A percentile compares a stretch with the other conserved stretches of the same genome.
phyloP scores from a whole-genome alignment of 2,113 vertebrate genomes.

The Hemicordylus capensis region DNA sequence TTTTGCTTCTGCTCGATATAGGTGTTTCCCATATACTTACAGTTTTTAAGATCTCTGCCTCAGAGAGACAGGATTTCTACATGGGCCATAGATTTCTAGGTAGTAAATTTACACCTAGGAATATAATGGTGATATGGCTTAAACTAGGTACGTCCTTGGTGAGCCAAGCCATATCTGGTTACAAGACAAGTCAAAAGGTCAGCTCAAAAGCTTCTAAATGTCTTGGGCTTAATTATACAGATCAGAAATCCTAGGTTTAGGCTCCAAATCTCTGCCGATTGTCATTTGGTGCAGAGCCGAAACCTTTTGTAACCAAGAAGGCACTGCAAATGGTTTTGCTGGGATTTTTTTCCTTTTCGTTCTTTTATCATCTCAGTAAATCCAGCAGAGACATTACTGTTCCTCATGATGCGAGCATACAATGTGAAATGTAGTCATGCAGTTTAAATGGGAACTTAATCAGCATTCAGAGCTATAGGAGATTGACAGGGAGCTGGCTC shows the following conservation, averaged over 20 bases:
- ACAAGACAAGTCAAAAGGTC: neutral
- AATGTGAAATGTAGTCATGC: conserved; percentile 62
- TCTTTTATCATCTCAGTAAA: conserved; percentile 33
- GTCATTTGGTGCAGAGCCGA: neutral
- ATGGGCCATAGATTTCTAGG: neutral
- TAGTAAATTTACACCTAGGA: neutral
- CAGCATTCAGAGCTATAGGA: conserved; percentile 59
- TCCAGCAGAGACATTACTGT: conserved; percentile 37
- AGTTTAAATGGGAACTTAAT: conserved; percentile 65
- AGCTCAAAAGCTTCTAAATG: neutral
- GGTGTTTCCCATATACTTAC: neutral
- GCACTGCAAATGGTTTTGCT: conserved; percentile 18
- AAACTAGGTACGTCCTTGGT: neutral
- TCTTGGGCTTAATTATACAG: neutral
- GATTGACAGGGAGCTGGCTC: conserved; percentile 64
- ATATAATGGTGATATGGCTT: neutral
- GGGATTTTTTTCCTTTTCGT: conserved; percentile 3
- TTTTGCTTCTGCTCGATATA: too few species aligned
- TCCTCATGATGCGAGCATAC: conserved; percentile 57
- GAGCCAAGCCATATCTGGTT: neutral
- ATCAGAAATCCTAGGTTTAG: neutral
- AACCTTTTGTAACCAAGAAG: conserved; percentile 3
- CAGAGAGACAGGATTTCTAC: neutral
- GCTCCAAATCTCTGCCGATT: neutral
- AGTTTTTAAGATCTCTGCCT: neutral